A percentile compares a stretch with the other conserved stretches of the same genome.
phyloP scores from a whole-genome alignment of 2,888 invertebrate species.

The Agrotis ipsilon region DNA sequence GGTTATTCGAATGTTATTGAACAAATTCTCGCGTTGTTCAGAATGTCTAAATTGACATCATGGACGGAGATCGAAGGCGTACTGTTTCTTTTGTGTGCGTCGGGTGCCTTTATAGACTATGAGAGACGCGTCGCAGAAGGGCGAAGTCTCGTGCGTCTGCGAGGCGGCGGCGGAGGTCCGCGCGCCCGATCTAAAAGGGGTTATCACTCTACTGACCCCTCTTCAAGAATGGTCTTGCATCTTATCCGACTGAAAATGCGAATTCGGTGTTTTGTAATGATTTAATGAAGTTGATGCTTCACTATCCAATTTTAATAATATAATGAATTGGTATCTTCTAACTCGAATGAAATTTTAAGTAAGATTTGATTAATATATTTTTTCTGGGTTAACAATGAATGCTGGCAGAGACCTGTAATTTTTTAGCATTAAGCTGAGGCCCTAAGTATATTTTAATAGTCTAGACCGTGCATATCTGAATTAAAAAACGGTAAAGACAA shows the following conservation, averaged over 20 bases:
- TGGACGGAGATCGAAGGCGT: constrained; percentile 84
- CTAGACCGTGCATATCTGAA: not conserved
- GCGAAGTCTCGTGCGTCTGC: constrained; percentile 81
- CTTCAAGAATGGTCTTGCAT: constrained; percentile 73
- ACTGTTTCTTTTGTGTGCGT: constrained; percentile 86
- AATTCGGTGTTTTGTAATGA: constrained; percentile 67
- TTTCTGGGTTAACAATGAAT: not conserved
- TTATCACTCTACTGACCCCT: constrained; percentile 83
- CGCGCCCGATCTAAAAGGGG: constrained; percentile 72
- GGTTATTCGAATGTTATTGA: constrained; percentile 54
- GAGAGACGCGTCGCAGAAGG: constrained; percentile 81
- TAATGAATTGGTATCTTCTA: constrained; percentile 2
- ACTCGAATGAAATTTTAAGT: not conserved
- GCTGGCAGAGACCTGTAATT: not conserved
- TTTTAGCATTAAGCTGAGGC: no score
- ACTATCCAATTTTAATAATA: constrained; percentile 23
- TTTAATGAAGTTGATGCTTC: constrained; percentile 22
- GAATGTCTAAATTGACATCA: constrained; percentile 82
- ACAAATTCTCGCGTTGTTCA: constrained; percentile 70
- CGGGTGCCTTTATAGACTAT: constrained; percentile 88
- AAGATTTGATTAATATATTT: constrained; percentile 1
- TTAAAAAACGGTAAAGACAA: not conserved
- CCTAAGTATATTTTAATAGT: not conserved
- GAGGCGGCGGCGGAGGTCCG: constrained; percentile 80
- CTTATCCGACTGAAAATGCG: constrained; percentile 70